Base-by-base conservation (phyloP, 2,888 invertebrate genomes). In the Carcina quercana region DNA sequence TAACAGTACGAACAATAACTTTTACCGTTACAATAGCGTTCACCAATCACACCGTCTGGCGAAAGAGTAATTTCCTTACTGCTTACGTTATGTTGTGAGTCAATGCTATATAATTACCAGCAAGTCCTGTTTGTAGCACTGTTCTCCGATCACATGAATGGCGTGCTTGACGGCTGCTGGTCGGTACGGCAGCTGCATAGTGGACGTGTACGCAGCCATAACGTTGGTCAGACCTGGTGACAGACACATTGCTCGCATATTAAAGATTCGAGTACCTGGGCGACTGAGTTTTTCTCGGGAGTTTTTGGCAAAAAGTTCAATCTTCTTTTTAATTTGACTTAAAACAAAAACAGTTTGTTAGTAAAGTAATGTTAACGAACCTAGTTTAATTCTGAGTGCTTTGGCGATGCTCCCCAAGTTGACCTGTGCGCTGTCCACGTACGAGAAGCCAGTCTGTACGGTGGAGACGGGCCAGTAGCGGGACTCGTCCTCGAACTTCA, bases 161-260 rank as follows among this genome's bases (percentile, higher is more conserved):
- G 91, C 85, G 30, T 89, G 87, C 59, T 93, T 95, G 25, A 90
- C 86, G 1, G 95, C 92, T 1, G 89, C 90, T 0, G 91, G 84
- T 40, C 95, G 86, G 79, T 92, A 92, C 1, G 93, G 93, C 69
- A 92, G 90, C 1, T 87, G 65, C 8, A 88, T 54, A 0, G 91
- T 86, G 20, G 88, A 84, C 7, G 76, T 54, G 69, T 92, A 90
- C 0, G 91, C 90, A n/a, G 70, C 71, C n/a, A 79, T 73, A 6
- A 89, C 85, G 33, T 89, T 79, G 40, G 82, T 78, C 1, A 87
- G 39, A 22, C 86, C 84, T 68, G 67, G 10, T 40, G 70, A 70
- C n/a, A n/a, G n/a, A n/a, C n/a, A n/a, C n/a, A n/a, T n/a, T n/a
- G n/a, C n/a, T n/a, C n/a, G n/a, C n/a, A n/a, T n/a, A n/a, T n/a